These are phyloP conservation scores for Xestoiulus laeticollis DNA, from an alignment of 2,888 invertebrate genomes.

Conservation along the genomic window DNA sequence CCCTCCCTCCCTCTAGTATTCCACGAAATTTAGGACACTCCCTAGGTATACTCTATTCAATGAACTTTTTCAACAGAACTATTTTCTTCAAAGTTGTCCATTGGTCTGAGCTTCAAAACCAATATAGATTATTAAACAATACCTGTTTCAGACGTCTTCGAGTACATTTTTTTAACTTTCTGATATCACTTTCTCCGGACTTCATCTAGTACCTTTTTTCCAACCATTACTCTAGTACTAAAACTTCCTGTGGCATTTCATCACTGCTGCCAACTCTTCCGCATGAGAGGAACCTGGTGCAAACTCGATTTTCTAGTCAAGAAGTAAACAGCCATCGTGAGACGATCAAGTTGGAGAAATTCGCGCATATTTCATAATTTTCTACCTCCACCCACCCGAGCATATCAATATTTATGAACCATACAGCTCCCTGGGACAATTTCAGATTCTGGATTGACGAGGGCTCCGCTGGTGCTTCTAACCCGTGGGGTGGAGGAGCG, in stretches of 20 bases:
- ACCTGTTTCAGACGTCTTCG: no score
- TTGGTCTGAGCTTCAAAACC: no score
- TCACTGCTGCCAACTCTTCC: not conserved
- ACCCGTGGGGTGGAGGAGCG: not conserved
- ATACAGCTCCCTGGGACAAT: not conserved
- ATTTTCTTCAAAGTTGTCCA: no score
- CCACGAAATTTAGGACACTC: no score
- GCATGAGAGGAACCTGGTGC: not conserved
- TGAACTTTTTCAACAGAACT: no score
- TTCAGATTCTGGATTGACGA: not conserved
- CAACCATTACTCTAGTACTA: no score
- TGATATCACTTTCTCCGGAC: not conserved
- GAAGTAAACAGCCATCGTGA: not conserved
- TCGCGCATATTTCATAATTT: not conserved
- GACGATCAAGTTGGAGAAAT: not conserved
- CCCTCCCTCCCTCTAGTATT: no score
- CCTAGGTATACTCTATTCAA: no score
- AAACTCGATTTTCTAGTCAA: not conserved
- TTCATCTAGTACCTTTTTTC: not conserved
- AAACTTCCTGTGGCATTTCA: no score
- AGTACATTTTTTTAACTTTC: no score
- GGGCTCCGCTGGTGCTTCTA: not conserved
- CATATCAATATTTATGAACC: constrained; percentile 26
- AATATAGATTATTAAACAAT: no score
- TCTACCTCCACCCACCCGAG: not conserved